phyloP scores from a whole-genome alignment of 2,113 vertebrate genomes.

The Setophaga coronata region DNA sequence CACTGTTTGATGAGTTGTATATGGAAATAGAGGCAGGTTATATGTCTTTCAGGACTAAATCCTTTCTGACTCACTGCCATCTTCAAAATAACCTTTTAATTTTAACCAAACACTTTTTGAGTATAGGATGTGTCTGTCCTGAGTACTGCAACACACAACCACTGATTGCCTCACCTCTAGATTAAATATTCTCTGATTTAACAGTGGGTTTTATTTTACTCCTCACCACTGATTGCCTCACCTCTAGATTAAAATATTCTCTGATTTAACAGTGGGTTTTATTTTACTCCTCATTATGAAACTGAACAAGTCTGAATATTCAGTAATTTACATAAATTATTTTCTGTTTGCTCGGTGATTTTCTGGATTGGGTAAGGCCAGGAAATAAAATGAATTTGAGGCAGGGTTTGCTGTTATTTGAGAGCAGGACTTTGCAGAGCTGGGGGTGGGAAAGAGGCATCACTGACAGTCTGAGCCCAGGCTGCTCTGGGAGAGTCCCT shows the following conservation, averaged over 20 bases:
- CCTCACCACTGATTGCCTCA: not conserved
- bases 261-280: not conserved
- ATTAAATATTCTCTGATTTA: not conserved
- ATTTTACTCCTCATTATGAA: not conserved
- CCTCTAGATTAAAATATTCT: not conserved
- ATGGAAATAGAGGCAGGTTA: not conserved
- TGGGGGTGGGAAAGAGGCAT: not conserved
- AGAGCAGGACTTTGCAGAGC: not conserved
- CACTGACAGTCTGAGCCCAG: no score
- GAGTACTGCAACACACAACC: not conserved
- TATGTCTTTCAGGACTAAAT: not conserved
- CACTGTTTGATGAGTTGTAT: no score
- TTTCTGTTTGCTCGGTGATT: not conserved
- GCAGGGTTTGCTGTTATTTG: not conserved
- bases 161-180: no score
- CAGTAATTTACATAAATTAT: not conserved
- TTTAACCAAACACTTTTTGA: not conserved
- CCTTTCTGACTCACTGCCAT: not conserved
- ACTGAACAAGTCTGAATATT: not conserved
- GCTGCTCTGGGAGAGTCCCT: no score
- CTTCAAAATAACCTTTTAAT: not conserved
- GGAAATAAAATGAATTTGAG: not conserved
- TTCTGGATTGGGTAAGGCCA: not conserved
- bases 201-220: not conserved
- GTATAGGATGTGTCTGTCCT: not conserved